Base-by-base conservation (phyloP, 1,140 invertebrate species). In the Drosophila takahashii region DNA sequence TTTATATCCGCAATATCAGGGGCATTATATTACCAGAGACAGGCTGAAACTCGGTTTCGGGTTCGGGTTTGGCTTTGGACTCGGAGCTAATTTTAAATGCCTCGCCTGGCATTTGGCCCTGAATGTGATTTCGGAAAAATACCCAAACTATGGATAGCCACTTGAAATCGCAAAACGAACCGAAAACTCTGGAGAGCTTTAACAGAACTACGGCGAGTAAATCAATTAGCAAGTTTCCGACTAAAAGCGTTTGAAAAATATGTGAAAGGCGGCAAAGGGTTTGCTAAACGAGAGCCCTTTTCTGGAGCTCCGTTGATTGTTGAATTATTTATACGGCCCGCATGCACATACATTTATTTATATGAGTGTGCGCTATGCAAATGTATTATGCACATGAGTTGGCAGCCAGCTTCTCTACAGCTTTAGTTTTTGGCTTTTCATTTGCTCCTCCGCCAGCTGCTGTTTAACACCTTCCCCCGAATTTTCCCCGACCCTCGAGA, bases 301-400 rank as follows among this genome's bases (percentile, higher is more conserved):
- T 29, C n/a, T 53, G 50, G 57, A 56, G 58, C 39, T 29, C 26
- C 67, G 18, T n/a, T 18, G 61, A 69, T 86, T 85, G 78, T 59
- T 81, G 83, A 78, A 81, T 86, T 87, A 79, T 86, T 81, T 86
- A 87, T 87, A 76, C 29, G 22, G 27, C 39, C 51, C 29, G 44
- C 37, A 66, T 42, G 41, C 36, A 42, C 39, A 41, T 52, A 44
- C 50, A 50, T 48, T 16, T 47, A 8, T 26, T 9, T 61, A 72
- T 71, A 72, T 71, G 56, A 58, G 66, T 74, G 44, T 65, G 61
- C 77, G 36, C 37, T 76, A 89, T 86, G 79, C 79, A 87, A 79
- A 86, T 87, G 54, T 52, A 59, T 66, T 81, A 86, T 87, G 81
- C 83, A 86, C 78, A 84, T 77, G 77, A 84, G 80, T 70, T 85